phyloP scores from a whole-genome alignment of 2,113 vertebrate species.

The Felis catus region F.catus_Fca126_mat1.0 CM031415.1:98239501-98240000 shows the following conservation, averaged over 20 bases:
- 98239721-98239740: not conserved
- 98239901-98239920: not conserved
- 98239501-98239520: not conserved
- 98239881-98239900: not conserved
- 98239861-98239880: not conserved
- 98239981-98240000: not conserved
- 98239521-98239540: not conserved
- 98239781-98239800: not conserved
- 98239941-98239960: not conserved
- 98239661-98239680: not conserved
- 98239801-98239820: not conserved
- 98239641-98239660: not conserved
- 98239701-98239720: not conserved
- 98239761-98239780: not conserved
- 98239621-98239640: not conserved
- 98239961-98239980: not conserved
- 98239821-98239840: not conserved
- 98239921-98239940: not conserved
- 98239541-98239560: not conserved
- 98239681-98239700: not conserved
- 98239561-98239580: not conserved
- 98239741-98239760: not conserved
- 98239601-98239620: not conserved
- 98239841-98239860: not conserved
- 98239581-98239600: not conserved